Evolutionary conservation across 2,113 vertebrate genomes (phyloP), one percentile per base, ranked within the genome.

Genomic region (Tachuris rubrigastra): DNA sequence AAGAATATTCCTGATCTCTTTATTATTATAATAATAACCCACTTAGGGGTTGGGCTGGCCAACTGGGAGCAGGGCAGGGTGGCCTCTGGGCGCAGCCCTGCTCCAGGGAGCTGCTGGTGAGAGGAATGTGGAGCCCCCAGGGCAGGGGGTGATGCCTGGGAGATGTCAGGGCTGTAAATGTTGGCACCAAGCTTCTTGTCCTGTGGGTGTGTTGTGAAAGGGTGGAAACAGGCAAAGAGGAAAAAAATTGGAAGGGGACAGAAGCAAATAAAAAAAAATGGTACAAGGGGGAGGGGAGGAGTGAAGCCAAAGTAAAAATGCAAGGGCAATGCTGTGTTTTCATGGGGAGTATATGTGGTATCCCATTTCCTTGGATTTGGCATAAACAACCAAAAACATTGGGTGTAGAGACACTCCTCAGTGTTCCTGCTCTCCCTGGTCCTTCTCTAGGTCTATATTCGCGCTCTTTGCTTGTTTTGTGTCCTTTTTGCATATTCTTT

Each of bases 351-450:
- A 20, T 74, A 6, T 47, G 31, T 62, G 39, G 37, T 46, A 80
- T 50, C 12, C 23, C 0, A 0, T 66, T 77, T 25, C 65, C 78
- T 81, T 87, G n/a, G 39, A 39, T 81, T 74, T 5, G 1, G 21
- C 0, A 0, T 46, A 41, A 86, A n/a, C 11, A 65, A 68, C 5
- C 3, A 10, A 41, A 89, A 37, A 27, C 0, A 0, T 14, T n/a
- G 10, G 12, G 12, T 52, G 12, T 10, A 20, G 52, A 59, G 19
- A 59, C 8, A 1, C 10, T 72, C 11, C 17, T 83, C 35, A 2
- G 17, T 12, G n/a, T 53, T 53, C 39, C 5, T 7, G 9, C 53
- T 71, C 28, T 4, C 33, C 35, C 31, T 59, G 7, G 25, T 39
- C 31, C n/a, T 41, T 53, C 55, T 49, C 31, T 62, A 28, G 16